Evolutionary conservation across 2,113 vertebrate species (phyloP).

Genomic region (Oostethus manadensis): DNA sequence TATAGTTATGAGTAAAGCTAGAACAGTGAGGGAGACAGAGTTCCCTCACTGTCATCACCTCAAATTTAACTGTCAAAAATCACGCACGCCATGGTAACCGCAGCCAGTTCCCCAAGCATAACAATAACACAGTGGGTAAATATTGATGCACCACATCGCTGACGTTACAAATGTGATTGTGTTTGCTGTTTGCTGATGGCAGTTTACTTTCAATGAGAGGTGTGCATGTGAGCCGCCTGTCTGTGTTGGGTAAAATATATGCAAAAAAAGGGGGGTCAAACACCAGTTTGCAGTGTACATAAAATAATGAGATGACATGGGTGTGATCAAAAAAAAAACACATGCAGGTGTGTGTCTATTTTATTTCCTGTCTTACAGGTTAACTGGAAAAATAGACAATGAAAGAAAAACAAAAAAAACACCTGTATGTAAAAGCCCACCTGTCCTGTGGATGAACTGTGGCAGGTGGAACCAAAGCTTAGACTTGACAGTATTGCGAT

Average conservation of each 20-base stretch:
- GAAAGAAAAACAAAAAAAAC: slow-evolving; percentile 15
- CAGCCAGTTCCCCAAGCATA: slow-evolving; percentile 61
- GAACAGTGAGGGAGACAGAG: too few relatives aligned
- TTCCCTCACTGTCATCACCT: slow-evolving; percentile 26
- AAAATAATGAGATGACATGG: slow-evolving; percentile 13
- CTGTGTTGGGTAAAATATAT: slow-evolving; percentile 9
- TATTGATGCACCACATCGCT: slow-evolving; percentile 69
- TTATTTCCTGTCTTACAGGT: slow-evolving; percentile 8
- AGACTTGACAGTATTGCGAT: neutral
- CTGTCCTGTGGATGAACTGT: slow-evolving; percentile 29
- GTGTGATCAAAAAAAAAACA: neutral
- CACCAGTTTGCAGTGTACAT: slow-evolving; percentile 53
- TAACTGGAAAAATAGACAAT: slow-evolving; percentile 26
- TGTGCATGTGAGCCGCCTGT: slow-evolving; percentile 4
- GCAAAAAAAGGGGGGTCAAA: slow-evolving; percentile 4
- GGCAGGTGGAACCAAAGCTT: slow-evolving; percentile 31
- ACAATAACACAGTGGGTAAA: slow-evolving; percentile 68
- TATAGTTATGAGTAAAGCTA: too few relatives aligned
- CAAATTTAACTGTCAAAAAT: slow-evolving; percentile 54
- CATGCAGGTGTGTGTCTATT: slow-evolving; percentile 2
- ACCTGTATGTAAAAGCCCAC: slow-evolving; percentile 61
- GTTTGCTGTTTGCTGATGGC: slow-evolving; percentile 65
- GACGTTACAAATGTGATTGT: slow-evolving; percentile 68
- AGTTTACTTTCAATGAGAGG: slow-evolving; percentile 59
- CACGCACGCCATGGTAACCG: slow-evolving; percentile 49